Percentiles rank a stretch among this genome's conserved stretches.
Conservation (phyloP, 2,113 vertebrate genomes). For the human region GRCh38 chr9:93952501-93953000, state of each 20-base stretch:
- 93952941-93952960: constrained; percentile 99
- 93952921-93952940: constrained; percentile 99
- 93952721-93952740: constrained; percentile 99
- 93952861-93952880: background rate
- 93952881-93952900: constrained; percentile 88
- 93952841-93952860: background rate
- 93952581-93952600: background rate
- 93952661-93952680: background rate
- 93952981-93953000: constrained; percentile 96
- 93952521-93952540: background rate
- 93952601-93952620: background rate
- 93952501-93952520: background rate
- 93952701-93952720: fast-evolving
- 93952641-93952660: fast-evolving
- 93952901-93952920: constrained; percentile 98
- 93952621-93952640: fast-evolving
- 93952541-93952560: background rate
- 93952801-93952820: constrained; percentile 97
- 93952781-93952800: constrained; percentile 98
- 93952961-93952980: constrained; percentile 98
- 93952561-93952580: background rate
- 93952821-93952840: constrained; percentile 40
- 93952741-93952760: constrained; percentile 99
- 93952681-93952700: fast-evolving
- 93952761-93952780: constrained; percentile 99